These are phyloP conservation scores for Paragorgia papillata DNA, from an alignment of 92 coral and sea anemone species.

Conservation along the genomic window DNA sequence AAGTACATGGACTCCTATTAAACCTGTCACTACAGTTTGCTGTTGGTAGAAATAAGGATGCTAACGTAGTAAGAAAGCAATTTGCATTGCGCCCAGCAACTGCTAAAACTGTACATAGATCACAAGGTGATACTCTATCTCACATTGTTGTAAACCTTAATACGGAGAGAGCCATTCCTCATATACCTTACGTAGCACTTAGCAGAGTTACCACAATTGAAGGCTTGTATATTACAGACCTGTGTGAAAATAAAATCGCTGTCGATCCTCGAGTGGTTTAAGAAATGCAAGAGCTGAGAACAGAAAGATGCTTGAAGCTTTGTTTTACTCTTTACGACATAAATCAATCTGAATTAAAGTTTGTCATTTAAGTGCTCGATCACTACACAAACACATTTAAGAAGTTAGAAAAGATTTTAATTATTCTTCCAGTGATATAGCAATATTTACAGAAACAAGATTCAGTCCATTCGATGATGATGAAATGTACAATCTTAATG, in stretches of 20 bases:
- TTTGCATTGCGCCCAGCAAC: constrained; percentile 58
- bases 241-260: constrained; percentile 38
- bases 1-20: constrained; percentile 43
- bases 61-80: constrained; percentile 41
- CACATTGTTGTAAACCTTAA: constrained; percentile 46
- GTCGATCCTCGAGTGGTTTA: constrained; percentile 21
- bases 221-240: constrained; percentile 40
- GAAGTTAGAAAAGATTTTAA: constrained; percentile 23
- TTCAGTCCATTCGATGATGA: constrained; percentile 26
- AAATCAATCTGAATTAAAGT: constrained; percentile 6
- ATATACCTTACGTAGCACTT: constrained; percentile 53
- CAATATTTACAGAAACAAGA: constrained; percentile 19
- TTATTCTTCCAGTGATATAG: constrained; percentile 26
- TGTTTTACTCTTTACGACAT: constrained; percentile 45
- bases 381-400: constrained; percentile 33
- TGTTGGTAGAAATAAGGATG: constrained; percentile 20
- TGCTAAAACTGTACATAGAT: constrained; percentile 51
- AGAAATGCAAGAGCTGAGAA: constrained; percentile 48
- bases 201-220: constrained; percentile 59
- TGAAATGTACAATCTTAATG: constrained; percentile 12
- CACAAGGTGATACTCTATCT: constrained; percentile 58
- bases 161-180: constrained; percentile 47
- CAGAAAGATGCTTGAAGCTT: constrained; percentile 28
- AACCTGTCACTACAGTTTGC: constrained; percentile 39
- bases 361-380: background rate